phyloP scores from a whole-genome alignment of 2,888 invertebrate species.

The Harmothoe impar region DNA sequence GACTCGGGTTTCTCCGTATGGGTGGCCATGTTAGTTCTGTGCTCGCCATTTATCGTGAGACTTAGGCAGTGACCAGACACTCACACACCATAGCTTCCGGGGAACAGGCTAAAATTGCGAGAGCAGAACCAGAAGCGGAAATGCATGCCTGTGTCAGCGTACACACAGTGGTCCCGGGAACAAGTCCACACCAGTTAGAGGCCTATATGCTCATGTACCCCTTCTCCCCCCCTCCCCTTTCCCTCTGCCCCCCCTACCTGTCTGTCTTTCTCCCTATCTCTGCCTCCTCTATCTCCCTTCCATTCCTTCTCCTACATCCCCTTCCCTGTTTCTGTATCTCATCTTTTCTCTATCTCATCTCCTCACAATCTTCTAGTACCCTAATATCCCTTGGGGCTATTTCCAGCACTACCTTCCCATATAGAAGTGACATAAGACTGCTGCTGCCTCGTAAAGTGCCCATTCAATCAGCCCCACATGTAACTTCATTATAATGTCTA shows the following conservation, averaged over 20 bases:
- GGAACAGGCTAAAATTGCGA: too few species aligned
- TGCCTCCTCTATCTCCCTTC: background rate
- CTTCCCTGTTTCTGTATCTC: background rate
- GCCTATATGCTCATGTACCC: too few species aligned
- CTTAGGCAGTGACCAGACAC: too few species aligned
- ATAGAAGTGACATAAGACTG: background rate
- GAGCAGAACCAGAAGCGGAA: too few species aligned
- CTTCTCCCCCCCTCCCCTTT: background rate
- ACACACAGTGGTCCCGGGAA: too few species aligned
- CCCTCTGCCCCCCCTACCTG: background rate
- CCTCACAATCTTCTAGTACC: background rate
- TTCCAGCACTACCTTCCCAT: background rate
- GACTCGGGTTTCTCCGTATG: too few species aligned
- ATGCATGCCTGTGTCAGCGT: too few species aligned
- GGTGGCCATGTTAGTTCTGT: too few species aligned
- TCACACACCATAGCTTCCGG: too few species aligned
- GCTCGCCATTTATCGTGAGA: too few species aligned
- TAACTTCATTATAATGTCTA: background rate
- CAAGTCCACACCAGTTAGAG: too few species aligned
- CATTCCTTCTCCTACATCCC: background rate
- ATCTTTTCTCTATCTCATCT: background rate
- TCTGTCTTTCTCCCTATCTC: background rate
- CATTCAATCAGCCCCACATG: background rate
- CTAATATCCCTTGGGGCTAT: background rate
- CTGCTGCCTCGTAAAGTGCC: conserved; percentile 22